These are phyloP conservation scores for Rhineura floridana DNA, from an alignment of 2,113 vertebrate species.

Conservation along the genomic window DNA sequence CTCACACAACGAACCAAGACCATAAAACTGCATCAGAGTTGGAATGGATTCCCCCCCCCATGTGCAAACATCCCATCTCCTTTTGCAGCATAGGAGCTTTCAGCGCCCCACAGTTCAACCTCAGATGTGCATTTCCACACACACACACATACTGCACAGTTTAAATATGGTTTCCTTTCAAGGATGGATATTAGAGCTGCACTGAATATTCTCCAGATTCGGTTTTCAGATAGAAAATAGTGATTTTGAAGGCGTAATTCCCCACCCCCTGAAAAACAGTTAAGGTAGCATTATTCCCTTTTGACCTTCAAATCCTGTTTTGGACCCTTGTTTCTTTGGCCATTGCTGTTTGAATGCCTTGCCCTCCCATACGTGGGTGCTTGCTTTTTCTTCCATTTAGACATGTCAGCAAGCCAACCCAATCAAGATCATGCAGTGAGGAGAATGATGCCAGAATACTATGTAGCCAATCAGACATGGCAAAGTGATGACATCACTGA, in stretches of 20 bases:
- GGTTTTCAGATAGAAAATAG: neutral
- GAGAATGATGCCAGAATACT: neutral
- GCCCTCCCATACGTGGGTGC: neutral
- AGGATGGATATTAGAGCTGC: neutral
- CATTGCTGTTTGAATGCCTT: rapidly evolving
- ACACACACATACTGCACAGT: neutral
- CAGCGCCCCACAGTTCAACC: neutral
- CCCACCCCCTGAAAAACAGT: neutral
- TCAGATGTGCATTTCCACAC: neutral
- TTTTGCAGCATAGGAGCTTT: neutral
- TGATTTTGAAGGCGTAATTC: neutral
- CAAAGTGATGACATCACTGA: too few relatives aligned
- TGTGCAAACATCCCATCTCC: neutral
- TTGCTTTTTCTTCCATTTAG: neutral
- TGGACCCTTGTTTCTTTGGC: neutral
- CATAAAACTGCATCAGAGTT: neutral
- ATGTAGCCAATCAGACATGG: too few relatives aligned
- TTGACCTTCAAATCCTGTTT: neutral
- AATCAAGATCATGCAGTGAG: neutral
- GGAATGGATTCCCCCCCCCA: too few relatives aligned
- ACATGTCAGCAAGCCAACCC: neutral
- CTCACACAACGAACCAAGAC: too few relatives aligned
- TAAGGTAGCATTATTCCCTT: neutral
- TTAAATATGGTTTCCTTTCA: neutral
- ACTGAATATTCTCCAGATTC: too few relatives aligned